Conservation (phyloP, 1,140 invertebrate genomes). For the Uloborus diversus region DNA sequence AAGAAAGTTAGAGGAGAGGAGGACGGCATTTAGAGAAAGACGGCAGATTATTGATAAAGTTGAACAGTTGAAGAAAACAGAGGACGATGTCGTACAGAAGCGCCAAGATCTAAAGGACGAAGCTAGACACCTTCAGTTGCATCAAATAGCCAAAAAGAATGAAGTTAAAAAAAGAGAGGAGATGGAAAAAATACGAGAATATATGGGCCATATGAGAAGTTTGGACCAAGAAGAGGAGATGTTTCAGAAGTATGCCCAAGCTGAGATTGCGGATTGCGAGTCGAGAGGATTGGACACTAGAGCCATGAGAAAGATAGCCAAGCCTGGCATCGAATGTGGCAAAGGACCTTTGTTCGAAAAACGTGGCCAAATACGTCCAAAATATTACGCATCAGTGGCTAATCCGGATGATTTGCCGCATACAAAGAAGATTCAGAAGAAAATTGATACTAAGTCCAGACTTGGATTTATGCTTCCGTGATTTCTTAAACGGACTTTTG, state of each 20-base stretch:
- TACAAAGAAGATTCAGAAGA: neutral
- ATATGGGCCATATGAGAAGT: constrained; percentile 31
- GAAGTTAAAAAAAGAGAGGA: neutral
- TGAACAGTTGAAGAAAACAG: neutral
- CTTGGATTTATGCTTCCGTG: constrained; percentile 6
- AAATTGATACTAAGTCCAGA: constrained; percentile 19
- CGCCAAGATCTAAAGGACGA: neutral
- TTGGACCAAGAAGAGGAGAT: constrained; percentile 41
- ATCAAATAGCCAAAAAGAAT: constrained; percentile 11
- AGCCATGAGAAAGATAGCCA: constrained; percentile 20
- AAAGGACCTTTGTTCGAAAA: constrained; percentile 19
- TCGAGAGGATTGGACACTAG: constrained; percentile 14
- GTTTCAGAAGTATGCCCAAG: constrained; percentile 44
- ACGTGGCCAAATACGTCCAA: constrained; percentile 23
- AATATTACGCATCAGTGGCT: constrained; percentile 1
- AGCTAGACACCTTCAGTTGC: constrained; percentile 31
- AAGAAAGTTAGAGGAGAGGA: neutral
- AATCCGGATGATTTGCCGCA: constrained; percentile 12
- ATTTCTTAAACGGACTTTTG: neutral
- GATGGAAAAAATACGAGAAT: constrained; percentile 8
- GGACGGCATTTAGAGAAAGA: neutral
- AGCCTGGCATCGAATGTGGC: constrained; percentile 32
- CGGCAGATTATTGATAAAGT: neutral
- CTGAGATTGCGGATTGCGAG: constrained; percentile 30
- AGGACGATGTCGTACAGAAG: neutral